Conservation (phyloP, 2,113 vertebrate genomes). For the Peromyscus maniculatus region DNA sequence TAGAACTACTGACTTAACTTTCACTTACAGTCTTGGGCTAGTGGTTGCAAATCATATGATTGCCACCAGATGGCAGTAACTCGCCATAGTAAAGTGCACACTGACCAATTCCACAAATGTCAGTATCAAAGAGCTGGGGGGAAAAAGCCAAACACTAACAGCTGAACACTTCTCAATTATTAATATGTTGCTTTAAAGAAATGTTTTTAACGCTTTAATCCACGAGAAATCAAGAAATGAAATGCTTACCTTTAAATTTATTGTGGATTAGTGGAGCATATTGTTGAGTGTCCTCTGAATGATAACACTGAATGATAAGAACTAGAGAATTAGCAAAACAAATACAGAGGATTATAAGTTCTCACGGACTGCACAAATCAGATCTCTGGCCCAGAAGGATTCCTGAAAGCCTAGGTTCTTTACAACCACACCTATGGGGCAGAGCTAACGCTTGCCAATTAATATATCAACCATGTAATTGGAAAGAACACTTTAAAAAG, state of each 20-base stretch:
- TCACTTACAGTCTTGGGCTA: not conserved
- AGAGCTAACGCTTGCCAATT: not conserved
- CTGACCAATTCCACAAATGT: not conserved
- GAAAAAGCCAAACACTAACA: not conserved
- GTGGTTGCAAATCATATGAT: not conserved
- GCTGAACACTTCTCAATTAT: not conserved
- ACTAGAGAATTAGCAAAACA: not conserved
- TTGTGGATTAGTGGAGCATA: not conserved
- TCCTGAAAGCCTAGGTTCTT: not conserved
- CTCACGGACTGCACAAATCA: not conserved
- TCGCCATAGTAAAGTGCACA: constrained; percentile 21
- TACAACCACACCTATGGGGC: not conserved
- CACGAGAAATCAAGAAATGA: not conserved
- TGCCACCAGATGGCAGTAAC: constrained; percentile 77
- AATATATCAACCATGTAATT: not conserved
- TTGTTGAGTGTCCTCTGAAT: not conserved
- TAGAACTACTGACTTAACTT: not conserved
- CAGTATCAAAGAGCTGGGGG: not conserved
- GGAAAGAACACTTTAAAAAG: not conserved
- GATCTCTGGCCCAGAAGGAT: not conserved
- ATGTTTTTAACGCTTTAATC: not conserved
- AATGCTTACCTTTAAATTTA: not conserved
- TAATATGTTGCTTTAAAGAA: not conserved
- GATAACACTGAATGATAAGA: not conserved
- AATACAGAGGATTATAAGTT: not conserved